phyloP scores from a whole-genome alignment of 2,797 vertebrate species.

The Artibeus lituratus region DNA sequence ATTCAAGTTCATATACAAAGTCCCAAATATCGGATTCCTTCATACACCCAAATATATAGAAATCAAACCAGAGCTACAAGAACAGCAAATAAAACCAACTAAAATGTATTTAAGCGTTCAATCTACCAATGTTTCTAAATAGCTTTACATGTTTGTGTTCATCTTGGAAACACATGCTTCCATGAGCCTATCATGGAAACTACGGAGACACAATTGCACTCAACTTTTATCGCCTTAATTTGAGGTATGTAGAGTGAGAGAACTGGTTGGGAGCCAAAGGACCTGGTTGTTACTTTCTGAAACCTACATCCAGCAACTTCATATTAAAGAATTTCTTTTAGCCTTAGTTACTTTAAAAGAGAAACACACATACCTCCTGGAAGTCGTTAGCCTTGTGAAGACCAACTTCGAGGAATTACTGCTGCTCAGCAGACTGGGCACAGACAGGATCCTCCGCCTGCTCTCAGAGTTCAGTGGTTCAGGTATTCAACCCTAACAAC shows the following conservation, averaged over 20 bases:
- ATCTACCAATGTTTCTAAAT: not conserved
- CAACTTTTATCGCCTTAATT: not conserved
- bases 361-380: not conserved
- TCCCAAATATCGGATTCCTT: not conserved
- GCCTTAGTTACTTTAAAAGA: not conserved
- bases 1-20: not conserved
- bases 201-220: not conserved
- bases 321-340: not conserved
- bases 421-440: not conserved
- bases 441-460: not conserved
- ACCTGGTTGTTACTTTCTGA: not conserved
- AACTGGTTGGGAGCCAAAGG: not conserved
- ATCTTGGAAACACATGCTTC: not conserved
- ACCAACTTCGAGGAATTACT: not conserved
- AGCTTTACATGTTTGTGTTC: not conserved
- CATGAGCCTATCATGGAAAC: not conserved
- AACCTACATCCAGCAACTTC: not conserved
- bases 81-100: not conserved
- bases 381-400: not conserved
- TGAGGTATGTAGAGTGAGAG: not conserved
- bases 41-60: not conserved
- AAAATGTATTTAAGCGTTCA: not conserved
- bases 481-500: no score
- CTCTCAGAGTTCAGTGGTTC: not conserved
- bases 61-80: not conserved